phyloP scores from a whole-genome alignment of 2,888 invertebrate genomes.

The Odontothrips loti region DNA sequence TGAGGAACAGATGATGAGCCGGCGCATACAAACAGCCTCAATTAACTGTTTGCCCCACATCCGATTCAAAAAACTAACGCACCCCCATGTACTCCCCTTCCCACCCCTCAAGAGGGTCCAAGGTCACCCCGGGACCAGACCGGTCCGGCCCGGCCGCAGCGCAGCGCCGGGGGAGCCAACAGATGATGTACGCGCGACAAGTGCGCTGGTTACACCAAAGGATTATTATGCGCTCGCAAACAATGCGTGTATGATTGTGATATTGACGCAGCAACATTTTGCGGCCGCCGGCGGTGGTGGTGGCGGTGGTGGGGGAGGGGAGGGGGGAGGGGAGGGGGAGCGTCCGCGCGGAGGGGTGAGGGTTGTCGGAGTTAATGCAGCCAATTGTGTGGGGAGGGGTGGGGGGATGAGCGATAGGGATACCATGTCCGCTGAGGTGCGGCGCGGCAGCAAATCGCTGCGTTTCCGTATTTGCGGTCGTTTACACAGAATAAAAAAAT shows the following conservation, averaged over 20 bases:
- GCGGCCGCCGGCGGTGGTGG: neutral
- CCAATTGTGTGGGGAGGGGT: slow-evolving; percentile 5
- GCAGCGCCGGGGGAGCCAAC: neutral
- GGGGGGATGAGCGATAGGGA: neutral
- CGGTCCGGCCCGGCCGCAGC: neutral
- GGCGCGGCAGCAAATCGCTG: no score
- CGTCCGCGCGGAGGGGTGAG: neutral
- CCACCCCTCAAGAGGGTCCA: neutral
- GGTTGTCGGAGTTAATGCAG: slow-evolving; percentile 15
- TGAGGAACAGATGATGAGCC: no score
- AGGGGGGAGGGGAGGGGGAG: neutral
- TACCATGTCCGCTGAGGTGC: no score
- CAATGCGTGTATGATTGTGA: slow-evolving; percentile 9
- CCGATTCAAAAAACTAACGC: no score
- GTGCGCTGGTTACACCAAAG: neutral
- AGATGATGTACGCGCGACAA: neutral
- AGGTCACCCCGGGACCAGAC: neutral
- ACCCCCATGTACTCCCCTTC: neutral
- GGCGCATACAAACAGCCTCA: no score
- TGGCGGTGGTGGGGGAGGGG: neutral
- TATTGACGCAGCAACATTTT: slow-evolving; percentile 8
- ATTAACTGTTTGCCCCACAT: no score
- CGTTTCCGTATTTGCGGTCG: no score
- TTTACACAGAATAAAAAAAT: no score
- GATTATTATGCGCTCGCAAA: neutral